Conservation (phyloP, 1,140 invertebrate genomes). For the Heliconius hewitsoni region DNA sequence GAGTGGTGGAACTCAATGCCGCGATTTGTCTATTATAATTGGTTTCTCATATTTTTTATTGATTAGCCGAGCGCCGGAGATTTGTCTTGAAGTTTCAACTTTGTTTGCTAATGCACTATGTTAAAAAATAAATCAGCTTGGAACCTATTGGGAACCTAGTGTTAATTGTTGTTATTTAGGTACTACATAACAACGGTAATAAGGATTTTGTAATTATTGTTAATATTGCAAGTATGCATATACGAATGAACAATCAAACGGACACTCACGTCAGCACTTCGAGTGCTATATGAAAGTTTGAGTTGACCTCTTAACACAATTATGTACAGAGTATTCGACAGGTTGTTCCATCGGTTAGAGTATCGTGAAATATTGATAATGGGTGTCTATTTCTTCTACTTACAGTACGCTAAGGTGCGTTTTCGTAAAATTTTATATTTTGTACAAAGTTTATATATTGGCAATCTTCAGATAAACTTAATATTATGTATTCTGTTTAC, state of each 20-base stretch:
- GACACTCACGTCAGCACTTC: not conserved
- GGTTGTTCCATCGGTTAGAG: not conserved
- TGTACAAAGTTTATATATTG: no score
- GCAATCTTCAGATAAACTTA: no score
- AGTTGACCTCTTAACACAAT: constrained; percentile 1
- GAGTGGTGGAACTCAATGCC: no score
- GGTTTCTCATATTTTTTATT: not conserved
- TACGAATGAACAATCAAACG: not conserved
- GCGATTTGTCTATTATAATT: not conserved
- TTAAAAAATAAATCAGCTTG: no score
- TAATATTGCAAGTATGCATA: not conserved
- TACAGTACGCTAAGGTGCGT: not conserved
- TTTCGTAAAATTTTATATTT: no score
- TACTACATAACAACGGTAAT: no score
- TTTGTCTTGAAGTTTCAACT: not conserved
- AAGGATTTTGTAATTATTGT: not conserved
- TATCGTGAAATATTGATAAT: not conserved
- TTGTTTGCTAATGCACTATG: no score
- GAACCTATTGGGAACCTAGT: no score
- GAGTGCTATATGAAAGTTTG: constrained; percentile 4
- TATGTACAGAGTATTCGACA: not conserved
- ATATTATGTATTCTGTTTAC: no score
- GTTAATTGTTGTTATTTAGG: no score
- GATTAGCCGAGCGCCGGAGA: not conserved
- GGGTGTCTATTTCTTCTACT: not conserved